Conservation (phyloP, 2,888 invertebrate species). For the Nephrotoma appendiculata region DNA sequence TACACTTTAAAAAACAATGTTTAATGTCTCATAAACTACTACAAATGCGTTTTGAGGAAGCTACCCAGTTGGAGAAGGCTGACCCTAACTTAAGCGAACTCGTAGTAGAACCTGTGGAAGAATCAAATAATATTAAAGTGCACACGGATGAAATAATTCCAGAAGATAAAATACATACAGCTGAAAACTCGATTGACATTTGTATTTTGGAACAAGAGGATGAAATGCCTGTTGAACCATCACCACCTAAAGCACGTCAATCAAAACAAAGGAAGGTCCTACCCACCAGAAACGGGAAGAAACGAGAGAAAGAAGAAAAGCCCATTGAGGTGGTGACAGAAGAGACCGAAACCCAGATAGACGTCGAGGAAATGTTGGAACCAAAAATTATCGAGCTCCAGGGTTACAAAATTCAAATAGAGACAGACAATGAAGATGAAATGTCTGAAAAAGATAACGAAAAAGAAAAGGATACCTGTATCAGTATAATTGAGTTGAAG, state of each 20-base stretch:
- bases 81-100: neutral
- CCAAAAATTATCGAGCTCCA: neutral
- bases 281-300: neutral
- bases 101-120: too few species aligned
- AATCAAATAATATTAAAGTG: neutral
- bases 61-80: neutral
- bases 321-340: neutral
- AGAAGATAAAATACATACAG: neutral
- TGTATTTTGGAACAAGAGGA: neutral
- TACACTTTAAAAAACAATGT: conserved; percentile 11
- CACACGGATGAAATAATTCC: neutral
- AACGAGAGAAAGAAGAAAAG: neutral
- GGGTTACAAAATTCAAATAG: neutral
- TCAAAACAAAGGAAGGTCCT: neutral
- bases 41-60: neutral
- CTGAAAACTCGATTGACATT: neutral
- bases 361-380: neutral
- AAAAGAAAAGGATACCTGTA: neutral
- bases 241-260: neutral
- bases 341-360: neutral
- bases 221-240: neutral
- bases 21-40: neutral
- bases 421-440: neutral
- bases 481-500: neutral
- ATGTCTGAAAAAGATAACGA: neutral